Evolutionary conservation across 2,797 vertebrate genomes (phyloP).

Genomic region (Chaunax sp.): DNA sequence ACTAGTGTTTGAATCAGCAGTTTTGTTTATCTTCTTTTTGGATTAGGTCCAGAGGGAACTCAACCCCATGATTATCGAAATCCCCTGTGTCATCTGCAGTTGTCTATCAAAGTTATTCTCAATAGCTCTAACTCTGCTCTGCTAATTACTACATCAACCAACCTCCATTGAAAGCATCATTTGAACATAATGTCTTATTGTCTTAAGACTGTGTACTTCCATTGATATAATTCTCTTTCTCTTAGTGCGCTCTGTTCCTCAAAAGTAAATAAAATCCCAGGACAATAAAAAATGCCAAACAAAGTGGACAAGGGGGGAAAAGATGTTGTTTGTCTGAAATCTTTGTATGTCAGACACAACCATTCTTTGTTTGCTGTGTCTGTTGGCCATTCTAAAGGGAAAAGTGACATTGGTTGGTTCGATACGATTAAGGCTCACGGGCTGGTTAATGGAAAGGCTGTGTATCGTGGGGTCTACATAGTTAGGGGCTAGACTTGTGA

Average conservation of each 20-base stretch:
- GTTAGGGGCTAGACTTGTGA: constrained; percentile 88
- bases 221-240: constrained; percentile 73
- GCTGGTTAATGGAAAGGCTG: constrained; percentile 83
- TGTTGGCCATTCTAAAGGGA: constrained; percentile 82
- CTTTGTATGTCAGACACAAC: constrained; percentile 78
- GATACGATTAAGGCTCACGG: constrained; percentile 82
- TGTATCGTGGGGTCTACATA: constrained; percentile 82
- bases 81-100: constrained; percentile 79
- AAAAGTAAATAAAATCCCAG: constrained; percentile 77
- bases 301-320: constrained; percentile 73
- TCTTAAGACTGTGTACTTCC: constrained; percentile 69
- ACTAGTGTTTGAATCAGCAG: constrained; percentile 74
- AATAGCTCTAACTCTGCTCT: constrained; percentile 71
- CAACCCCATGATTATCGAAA: constrained; percentile 78
- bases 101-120: constrained; percentile 79
- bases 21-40: constrained; percentile 81
- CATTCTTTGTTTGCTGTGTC: constrained; percentile 75
- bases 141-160: constrained; percentile 75
- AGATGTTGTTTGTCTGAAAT: constrained; percentile 75
- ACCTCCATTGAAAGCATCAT: constrained; percentile 76
- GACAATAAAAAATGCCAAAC: constrained; percentile 77
- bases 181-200: constrained; percentile 76
- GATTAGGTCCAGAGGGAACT: constrained; percentile 77
- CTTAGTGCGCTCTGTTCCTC: constrained; percentile 66
- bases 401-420: constrained; percentile 86